These are phyloP conservation scores for Tricholaema leucomelas DNA, from an alignment of 2,113 vertebrate genomes.

Conservation along the genomic window DNA sequence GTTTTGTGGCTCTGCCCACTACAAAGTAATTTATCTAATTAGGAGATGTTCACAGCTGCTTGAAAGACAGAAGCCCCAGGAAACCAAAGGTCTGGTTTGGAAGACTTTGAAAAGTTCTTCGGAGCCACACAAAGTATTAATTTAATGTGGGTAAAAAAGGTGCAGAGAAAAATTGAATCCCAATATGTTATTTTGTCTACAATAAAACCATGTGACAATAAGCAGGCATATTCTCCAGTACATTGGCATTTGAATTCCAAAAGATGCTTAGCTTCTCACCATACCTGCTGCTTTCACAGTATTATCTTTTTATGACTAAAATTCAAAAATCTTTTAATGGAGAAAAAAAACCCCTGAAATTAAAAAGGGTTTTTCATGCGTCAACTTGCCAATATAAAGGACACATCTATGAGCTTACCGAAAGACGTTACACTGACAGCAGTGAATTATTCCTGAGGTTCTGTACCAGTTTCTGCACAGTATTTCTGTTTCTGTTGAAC, in stretches of 20 bases:
- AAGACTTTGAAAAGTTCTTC: slow-evolving; percentile 75
- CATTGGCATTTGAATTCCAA: slow-evolving; percentile 52
- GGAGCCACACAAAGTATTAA: slow-evolving; percentile 76
- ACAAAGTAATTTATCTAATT: slow-evolving; percentile 81
- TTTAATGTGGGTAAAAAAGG: slow-evolving; percentile 66
- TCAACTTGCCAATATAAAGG: slow-evolving; percentile 44
- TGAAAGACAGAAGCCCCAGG: slow-evolving; percentile 68
- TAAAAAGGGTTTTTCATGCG: slow-evolving; percentile 57
- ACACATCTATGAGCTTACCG: neutral
- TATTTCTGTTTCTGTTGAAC: neutral
- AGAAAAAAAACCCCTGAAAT: slow-evolving; percentile 43
- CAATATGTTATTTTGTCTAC: slow-evolving; percentile 66
- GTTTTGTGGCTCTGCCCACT: slow-evolving; percentile 71
- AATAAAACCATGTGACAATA: slow-evolving; percentile 59
- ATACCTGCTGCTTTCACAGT: slow-evolving; percentile 55
- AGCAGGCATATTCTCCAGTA: slow-evolving; percentile 52
- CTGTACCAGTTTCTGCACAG: neutral
- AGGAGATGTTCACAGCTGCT: slow-evolving; percentile 74
- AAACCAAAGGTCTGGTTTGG: slow-evolving; percentile 60
- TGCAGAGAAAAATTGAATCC: slow-evolving; percentile 66
- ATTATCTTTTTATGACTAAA: slow-evolving; percentile 55
- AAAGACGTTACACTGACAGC: neutral
- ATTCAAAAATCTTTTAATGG: slow-evolving; percentile 66
- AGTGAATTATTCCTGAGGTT: slow-evolving; percentile 1
- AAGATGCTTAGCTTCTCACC: slow-evolving; percentile 47